Base-by-base conservation (phyloP, 37 sponge, comb jelly and placozoan species). In the Dysidea cf. avara region DNA sequence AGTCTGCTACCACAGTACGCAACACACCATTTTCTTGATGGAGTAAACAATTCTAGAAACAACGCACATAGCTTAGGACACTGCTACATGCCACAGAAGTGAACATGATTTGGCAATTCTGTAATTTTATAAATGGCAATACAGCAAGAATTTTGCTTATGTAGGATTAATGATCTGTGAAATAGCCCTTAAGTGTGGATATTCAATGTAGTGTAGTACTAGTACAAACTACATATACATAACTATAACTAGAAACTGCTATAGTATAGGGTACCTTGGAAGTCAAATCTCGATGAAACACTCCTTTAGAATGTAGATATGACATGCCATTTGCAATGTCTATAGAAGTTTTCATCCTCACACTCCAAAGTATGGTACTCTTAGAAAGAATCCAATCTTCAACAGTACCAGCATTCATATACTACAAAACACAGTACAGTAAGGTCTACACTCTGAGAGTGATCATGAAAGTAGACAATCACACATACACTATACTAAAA, bases 281-380 rank as follows among this genome's bases (percentile, higher is more conserved):
- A 26, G 85, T 85, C 40, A 94, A 77, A 30, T 94, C 94, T 26
- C 94, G 55, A 34, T 94, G 94, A 33, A 94, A 83, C 22, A 94
- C 69, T n/a, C 83, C 83, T 57, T 51, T 71, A 11, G 82, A 79
- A 63, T 94, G 94, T 30, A 94, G 87, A 71, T 94, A 94, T 32
- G 57, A 76, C 94, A 94, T 94, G 16, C 94, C 94, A 30, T 37
- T 43, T 0, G 87, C 91, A 25, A 94, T 94, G 76, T 94, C 91
- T 32, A 39, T 25, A 26, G 81, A 83, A 32, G 90, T 86, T 60
- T 82, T 81, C 31, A 78, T 30, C 37, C 83, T 74, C 29, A 68
- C 63, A 22, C 64, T 55, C 94, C 94, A 94, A 9, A 94, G 71
- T 0, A 32, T 49, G 39, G 73, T 22, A 7, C 31, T 24, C 3